Evolutionary conservation across 2,113 vertebrate genomes (phyloP), one percentile per base, ranked within the genome.

Genomic region (Scomber japonicus): DNA sequence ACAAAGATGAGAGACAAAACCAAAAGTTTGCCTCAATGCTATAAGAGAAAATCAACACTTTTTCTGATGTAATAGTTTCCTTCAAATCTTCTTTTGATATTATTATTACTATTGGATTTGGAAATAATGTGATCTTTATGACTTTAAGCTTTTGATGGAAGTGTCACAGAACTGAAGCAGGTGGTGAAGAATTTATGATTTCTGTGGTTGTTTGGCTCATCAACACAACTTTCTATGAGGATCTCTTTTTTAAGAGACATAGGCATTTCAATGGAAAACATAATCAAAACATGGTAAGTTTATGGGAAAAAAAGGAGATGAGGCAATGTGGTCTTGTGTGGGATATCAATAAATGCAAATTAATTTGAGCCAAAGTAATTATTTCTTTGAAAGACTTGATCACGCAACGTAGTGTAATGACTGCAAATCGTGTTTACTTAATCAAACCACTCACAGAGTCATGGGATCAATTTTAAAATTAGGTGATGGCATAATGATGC

Each of bases 1-100:
- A 61, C 27, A 48, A 14, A 15, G 31, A 57, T 74, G 24, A 72
- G 73, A 71, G 44, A 24, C 24, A 62, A 61, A 59, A 31, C 15
- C 6, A 9, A 11, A 19, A 53, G 35, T 8, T 71, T 71, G 44
- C 64, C 9, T n/a, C 15, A 21, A 40, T 54, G 0, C 44, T 45
- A 21, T 1, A 51, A 46, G 9, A 51, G 51, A 61, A 48, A 51
- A 10, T 60, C 27, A 48, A 9, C 19, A 19, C 35, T 40, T 16
- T 31, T 0, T 44, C 50, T 12, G 31, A 19, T 7, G 35, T 40
- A 40, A 40, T 40, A 40, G 8, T 8, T 17, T 9, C 27, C 11
- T 24, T 24, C n/a, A 54, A 53, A 40, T 24, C 3, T 3, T 9
- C 17, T 24, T 55, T 27, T 7, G 35, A 3, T 16, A 11, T 6